Evolutionary conservation across 2,888 invertebrate species (phyloP).

Genomic region (Cenopis cana): DNA sequence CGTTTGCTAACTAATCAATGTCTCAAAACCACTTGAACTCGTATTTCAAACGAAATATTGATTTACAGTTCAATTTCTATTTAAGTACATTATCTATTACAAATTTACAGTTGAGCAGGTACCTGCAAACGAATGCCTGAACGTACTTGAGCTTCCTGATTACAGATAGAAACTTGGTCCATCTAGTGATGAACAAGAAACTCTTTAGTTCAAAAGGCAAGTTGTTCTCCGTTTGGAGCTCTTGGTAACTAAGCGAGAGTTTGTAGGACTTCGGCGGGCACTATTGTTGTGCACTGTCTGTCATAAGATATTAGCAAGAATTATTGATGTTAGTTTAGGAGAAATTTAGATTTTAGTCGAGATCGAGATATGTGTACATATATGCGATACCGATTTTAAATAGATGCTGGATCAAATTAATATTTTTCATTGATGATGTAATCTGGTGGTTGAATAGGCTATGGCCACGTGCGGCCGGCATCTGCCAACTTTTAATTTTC

Average conservation of each 20-base stretch:
- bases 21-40: conserved; percentile 13
- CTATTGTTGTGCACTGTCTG: conserved; percentile 44
- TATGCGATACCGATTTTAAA: background rate
- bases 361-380: background rate
- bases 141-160: conserved; percentile 46
- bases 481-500: conserved; percentile 80
- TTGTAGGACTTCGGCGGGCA: conserved; percentile 61
- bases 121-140: conserved; percentile 35
- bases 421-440: conserved; percentile 14
- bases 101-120: background rate
- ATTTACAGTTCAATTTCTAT: background rate
- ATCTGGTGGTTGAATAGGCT: conserved; percentile 42
- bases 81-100: background rate
- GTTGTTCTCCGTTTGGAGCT: conserved; percentile 55
- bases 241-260: conserved; percentile 56
- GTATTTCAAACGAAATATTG: conserved; percentile 5
- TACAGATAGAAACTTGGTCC: conserved; percentile 55
- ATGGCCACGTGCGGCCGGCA: conserved; percentile 57
- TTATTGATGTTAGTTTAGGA: conserved; percentile 13
- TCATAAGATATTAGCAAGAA: conserved; percentile 12
- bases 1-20: conserved; percentile 43
- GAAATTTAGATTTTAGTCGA: background rate
- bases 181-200: conserved; percentile 56
- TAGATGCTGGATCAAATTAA: background rate
- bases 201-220: conserved; percentile 56